Evolutionary conservation across 30 jellyfish, hydroid and myxozoan species (phyloP).

Genomic region (Sanderia malayensis): DNA sequence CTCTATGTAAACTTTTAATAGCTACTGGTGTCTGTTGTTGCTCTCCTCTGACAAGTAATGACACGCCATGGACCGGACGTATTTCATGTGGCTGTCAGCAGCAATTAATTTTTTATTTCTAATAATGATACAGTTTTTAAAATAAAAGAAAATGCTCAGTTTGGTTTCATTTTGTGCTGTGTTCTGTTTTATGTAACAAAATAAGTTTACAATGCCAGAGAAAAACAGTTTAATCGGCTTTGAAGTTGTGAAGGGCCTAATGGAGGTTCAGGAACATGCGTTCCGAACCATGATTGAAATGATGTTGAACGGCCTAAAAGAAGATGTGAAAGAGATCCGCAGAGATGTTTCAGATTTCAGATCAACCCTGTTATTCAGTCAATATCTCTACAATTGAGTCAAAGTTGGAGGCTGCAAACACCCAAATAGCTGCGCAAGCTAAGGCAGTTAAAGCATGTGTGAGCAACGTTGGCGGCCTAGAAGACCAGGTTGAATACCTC

Average conservation of each 20-base stretch:
- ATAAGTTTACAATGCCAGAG: slow-evolving; percentile 25
- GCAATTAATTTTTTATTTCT: background rate
- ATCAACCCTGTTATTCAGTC: slow-evolving; percentile 20
- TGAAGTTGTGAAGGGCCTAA: slow-evolving; percentile 51
- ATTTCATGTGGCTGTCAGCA: slow-evolving; percentile 3
- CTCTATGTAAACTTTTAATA: no score
- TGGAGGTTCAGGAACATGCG: slow-evolving; percentile 26
- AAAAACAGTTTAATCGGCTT: slow-evolving; percentile 44
- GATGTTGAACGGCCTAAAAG: slow-evolving; percentile 14
- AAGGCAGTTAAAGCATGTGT: background rate
- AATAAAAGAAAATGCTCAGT: background rate
- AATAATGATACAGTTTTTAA: background rate
- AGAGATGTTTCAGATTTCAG: slow-evolving; percentile 17
- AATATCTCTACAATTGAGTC: slow-evolving; percentile 16
- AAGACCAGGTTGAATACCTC: slow-evolving; percentile 5
- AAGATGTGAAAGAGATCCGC: slow-evolving; percentile 12
- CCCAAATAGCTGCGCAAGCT: slow-evolving; percentile 6
- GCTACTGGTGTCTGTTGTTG: no score
- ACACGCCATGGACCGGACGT: slow-evolving; percentile 1
- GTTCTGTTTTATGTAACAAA: background rate
- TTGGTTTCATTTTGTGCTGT: background rate
- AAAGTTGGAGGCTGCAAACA: slow-evolving; percentile 7
- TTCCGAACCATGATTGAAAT: slow-evolving; percentile 14
- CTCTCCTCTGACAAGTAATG: no score
- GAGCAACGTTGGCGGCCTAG: slow-evolving; percentile 8